These are phyloP conservation scores for Agriopis leucophaearia DNA, from an alignment of 2,888 invertebrate species.

Conservation along the genomic window DNA sequence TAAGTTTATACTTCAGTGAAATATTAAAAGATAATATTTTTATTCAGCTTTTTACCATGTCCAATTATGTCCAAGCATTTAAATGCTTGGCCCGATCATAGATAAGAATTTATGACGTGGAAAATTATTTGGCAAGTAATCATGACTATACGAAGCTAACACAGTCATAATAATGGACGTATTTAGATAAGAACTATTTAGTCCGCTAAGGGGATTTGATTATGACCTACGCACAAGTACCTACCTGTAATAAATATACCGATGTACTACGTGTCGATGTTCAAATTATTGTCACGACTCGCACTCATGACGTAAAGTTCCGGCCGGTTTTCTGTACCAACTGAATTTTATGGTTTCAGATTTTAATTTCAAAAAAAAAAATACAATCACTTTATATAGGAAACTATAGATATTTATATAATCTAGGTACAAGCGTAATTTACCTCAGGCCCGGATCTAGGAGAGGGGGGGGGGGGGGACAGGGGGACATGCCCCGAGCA, in stretches of 20 bases:
- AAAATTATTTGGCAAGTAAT: neutral
- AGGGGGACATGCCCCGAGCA: too few species aligned
- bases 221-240: neutral
- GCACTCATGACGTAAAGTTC: neutral
- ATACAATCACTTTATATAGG: too few species aligned
- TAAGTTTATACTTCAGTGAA: neutral
- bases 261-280: neutral
- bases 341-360: too few species aligned
- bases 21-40: too few species aligned
- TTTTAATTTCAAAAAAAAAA: too few species aligned
- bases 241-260: neutral
- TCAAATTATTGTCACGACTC: neutral
- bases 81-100: too few species aligned
- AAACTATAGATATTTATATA: too few species aligned
- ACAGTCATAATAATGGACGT: neutral
- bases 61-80: too few species aligned
- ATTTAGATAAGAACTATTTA: slow-evolving; percentile 4
- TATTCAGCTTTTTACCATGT: too few species aligned
- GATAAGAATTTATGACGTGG: neutral
- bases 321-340: neutral
- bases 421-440: too few species aligned
- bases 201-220: neutral
- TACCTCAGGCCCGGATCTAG: too few species aligned
- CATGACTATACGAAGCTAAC: neutral
- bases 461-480: too few species aligned